These are phyloP conservation scores for Pollimyrus isidori DNA, from an alignment of 2,113 vertebrate species.

Conservation along the genomic window DNA sequence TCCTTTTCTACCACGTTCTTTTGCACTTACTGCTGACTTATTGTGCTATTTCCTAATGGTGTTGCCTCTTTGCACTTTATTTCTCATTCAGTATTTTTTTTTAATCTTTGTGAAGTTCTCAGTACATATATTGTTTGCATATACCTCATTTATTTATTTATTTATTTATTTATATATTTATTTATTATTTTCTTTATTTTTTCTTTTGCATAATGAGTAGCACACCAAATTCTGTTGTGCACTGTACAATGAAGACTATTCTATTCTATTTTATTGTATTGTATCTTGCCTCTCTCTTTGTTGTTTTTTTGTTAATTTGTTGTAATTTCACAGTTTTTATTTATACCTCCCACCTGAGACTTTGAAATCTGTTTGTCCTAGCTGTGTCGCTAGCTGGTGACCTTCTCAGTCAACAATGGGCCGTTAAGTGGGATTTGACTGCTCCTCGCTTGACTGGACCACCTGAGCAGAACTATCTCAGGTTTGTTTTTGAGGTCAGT, in stretches of 20 bases:
- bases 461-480: background rate
- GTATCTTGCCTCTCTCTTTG: background rate
- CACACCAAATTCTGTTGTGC: background rate
- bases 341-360: background rate
- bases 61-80: background rate
- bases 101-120: background rate
- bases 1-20: background rate
- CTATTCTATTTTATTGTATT: background rate
- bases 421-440: background rate
- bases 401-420: background rate
- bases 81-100: too few species aligned
- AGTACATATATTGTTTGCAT: too few species aligned
- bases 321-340: background rate
- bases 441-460: background rate
- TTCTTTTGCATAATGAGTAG: background rate
- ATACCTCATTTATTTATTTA: background rate
- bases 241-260: background rate
- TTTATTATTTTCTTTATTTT: background rate
- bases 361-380: background rate
- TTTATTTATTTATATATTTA: background rate
- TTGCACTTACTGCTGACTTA: background rate
- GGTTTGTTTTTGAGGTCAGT: background rate
- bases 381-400: background rate
- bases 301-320: background rate
- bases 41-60: background rate